Base-by-base conservation (phyloP, 30 jellyfish, hydroid and myxozoan species). In the Clytia hemisphaerica region DNA sequence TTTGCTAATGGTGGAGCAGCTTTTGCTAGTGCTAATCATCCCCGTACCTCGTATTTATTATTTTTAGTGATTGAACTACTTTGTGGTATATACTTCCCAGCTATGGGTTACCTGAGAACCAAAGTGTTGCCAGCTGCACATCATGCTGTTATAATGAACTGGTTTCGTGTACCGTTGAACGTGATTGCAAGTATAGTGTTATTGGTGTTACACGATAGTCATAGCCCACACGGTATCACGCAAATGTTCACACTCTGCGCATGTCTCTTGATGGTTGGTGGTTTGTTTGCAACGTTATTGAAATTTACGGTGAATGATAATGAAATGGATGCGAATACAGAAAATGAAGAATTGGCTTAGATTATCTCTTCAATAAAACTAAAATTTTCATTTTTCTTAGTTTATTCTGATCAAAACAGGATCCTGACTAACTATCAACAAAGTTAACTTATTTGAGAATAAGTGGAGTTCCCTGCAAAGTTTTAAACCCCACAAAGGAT, bases 161-260 rank as follows among this genome's bases (percentile, higher is more conserved):
- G 94, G 97, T 88, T 88, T 64, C 40, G 97, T 22, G 85, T 88
- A 37, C 97, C 97, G 2, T 69, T 88, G 81, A 88, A 88, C 64
- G 69, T 80, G 2, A 88, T 88, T 14, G 97, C 97, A 16, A 92
- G 93, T 26, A 44, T 67, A 5, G 97, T 75, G 15, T 48, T 88
- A 33, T 79, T 88, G 3, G 88, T 73, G 6, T 53, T 88, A 28
- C 97, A 88, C 64, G 97, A 88, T 55, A 88, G 95, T 10, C 97
- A 88, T 63, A 77, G 91, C 31, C 46, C 94, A 12, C 94, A 79
- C 45, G 97, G 97, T 35, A 88, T 88, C 37, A 51, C 94, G 1
- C 82, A 93, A 45, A 40, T 88, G 63, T 88, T 88, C 75, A 82
- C 88, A 42, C 70, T 88, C 80, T 79, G 94, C 68, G 92, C 94